A percentile compares a stretch with the other conserved stretches of the same genome.
These are phyloP conservation scores for Cordylochernes scorpioides DNA, from an alignment of 2,888 invertebrate genomes.

Conservation along the genomic window DNA sequence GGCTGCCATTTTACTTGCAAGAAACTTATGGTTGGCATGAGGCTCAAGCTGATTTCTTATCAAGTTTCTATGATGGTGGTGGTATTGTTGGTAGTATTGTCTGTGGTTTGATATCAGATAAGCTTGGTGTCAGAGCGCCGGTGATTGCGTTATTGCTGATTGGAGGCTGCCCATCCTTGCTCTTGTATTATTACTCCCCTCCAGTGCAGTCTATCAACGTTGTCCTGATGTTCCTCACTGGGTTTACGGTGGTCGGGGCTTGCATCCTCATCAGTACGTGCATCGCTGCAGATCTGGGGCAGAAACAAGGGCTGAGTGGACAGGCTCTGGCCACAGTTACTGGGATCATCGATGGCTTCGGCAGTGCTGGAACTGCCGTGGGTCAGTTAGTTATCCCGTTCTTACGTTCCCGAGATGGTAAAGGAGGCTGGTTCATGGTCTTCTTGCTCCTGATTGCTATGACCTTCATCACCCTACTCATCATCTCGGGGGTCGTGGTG, in stretches of 20 bases:
- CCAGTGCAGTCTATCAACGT: conserved; percentile 20
- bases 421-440: too few species aligned
- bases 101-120: too few species aligned
- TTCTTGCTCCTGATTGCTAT: too few species aligned
- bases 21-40: conserved; percentile 20
- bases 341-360: conserved; percentile 27
- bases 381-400: too few species aligned
- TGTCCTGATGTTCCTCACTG: conserved; percentile 23
- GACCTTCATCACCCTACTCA: too few species aligned
- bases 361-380: conserved; percentile 26
- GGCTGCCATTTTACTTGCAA: conserved; percentile 26
- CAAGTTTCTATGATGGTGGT: conserved; percentile 27
- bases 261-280: conserved; percentile 26
- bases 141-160: conserved; percentile 20
- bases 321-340: conserved; percentile 26
- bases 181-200: too few species aligned
- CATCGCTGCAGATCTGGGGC: conserved; percentile 26
- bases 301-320: conserved; percentile 18
- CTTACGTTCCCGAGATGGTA: too few species aligned
- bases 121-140: too few species aligned
- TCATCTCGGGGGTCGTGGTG: too few species aligned
- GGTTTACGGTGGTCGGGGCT: conserved; percentile 25
- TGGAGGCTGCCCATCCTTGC: too few species aligned
- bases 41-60: conserved; percentile 22
- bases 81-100: conserved; percentile 22